Conservation (phyloP, 2,113 vertebrate genomes). For the Apistogramma diplotaenia region DNA sequence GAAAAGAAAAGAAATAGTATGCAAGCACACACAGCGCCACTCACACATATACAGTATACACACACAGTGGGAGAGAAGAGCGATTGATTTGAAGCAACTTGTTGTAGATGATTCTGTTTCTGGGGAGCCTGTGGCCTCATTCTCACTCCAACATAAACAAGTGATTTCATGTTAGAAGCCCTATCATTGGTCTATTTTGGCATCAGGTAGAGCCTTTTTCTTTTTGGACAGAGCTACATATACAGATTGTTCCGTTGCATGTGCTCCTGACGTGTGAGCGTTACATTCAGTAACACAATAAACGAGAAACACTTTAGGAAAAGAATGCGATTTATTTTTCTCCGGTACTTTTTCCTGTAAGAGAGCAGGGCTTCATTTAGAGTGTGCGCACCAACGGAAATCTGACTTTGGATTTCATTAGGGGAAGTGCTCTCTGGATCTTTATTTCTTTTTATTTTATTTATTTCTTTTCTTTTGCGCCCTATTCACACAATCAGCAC, state of each 20-base stretch:
- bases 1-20: not conserved
- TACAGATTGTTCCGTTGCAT: accelerated
- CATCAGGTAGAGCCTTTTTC: not conserved
- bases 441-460: conserved; percentile 52
- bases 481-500: conserved; percentile 50
- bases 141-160: conserved; percentile 26
- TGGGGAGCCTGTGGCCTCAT: conserved; percentile 26
- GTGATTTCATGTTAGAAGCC: conserved; percentile 1
- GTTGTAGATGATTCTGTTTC: not conserved
- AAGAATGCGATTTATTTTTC: not conserved
- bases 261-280: not conserved
- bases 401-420: conserved; percentile 55
- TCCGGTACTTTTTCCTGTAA: not conserved
- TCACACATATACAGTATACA: not conserved
- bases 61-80: conserved; percentile 4
- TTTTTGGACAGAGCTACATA: accelerated
- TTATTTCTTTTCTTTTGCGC: conserved; percentile 54
- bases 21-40: not conserved
- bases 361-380: not conserved
- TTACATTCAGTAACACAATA: not conserved
- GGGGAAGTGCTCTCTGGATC: conserved; percentile 40
- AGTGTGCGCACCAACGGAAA: not conserved
- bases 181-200: not conserved
- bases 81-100: conserved; percentile 35
- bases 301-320: not conserved